Evolutionary conservation across 2,888 invertebrate species (phyloP).

Genomic region (Polylopha cassiicola): DNA sequence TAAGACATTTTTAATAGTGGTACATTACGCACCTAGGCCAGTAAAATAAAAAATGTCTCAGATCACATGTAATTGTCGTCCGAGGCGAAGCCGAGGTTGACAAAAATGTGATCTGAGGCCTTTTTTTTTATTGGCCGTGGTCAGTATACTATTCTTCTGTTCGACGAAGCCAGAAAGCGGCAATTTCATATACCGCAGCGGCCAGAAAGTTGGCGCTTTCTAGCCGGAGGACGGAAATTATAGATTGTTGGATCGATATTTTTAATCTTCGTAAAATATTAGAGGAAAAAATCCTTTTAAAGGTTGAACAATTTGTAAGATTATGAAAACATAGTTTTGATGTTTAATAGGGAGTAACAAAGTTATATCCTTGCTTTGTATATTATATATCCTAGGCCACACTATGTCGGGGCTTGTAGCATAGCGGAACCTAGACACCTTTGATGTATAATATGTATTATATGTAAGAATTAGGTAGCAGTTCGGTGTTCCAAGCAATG

Average conservation of each 20-base stretch:
- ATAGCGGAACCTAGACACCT: slow-evolving; percentile 34
- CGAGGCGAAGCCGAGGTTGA: no score
- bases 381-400: slow-evolving; percentile 11
- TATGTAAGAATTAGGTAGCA: slow-evolving; percentile 33
- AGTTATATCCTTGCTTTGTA: slow-evolving; percentile 16
- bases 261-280: slow-evolving; percentile 13
- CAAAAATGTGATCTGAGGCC: no score
- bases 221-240: no score
- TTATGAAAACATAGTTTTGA: slow-evolving; percentile 13
- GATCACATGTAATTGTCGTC: no score
- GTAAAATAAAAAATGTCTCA: no score
- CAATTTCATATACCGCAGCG: no score
- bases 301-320: slow-evolving; percentile 2
- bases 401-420: slow-evolving; percentile 19
- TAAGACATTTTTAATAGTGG: slow-evolving; percentile 21
- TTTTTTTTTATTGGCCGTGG: no score
- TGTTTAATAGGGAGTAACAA: slow-evolving; percentile 12
- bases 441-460: slow-evolving; percentile 42
- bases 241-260: no score
- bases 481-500: slow-evolving; percentile 54
- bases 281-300: slow-evolving; percentile 1
- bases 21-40: no score
- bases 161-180: no score
- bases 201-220: no score
- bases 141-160: no score